Evolutionary conservation across 1,140 invertebrate genomes (phyloP).

Genomic region (Drosophila pallidifrons): DNA sequence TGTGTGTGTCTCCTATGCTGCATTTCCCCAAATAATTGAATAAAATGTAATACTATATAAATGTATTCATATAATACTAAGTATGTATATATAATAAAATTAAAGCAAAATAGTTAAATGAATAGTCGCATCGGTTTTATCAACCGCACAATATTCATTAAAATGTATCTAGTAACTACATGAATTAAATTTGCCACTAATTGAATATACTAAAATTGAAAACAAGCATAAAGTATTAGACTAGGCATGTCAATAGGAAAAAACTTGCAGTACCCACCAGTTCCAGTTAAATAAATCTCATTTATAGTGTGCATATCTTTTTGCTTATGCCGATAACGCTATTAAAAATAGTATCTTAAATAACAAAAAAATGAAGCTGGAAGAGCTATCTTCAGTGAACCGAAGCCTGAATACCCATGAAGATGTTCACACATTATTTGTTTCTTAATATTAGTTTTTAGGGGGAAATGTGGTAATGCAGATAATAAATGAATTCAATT

Average conservation of each 20-base stretch:
- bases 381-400: slow-evolving; percentile 15
- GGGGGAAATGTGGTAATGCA: neutral
- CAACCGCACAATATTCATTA: slow-evolving; percentile 5
- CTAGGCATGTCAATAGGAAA: slow-evolving; percentile 43
- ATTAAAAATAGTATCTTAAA: slow-evolving; percentile 18
- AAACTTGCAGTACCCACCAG: slow-evolving; percentile 77
- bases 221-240: slow-evolving; percentile 44
- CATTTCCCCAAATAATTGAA: slow-evolving; percentile 31
- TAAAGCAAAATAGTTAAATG: slow-evolving; percentile 11
- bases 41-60: slow-evolving; percentile 30
- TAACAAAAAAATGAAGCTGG: slow-evolving; percentile 7
- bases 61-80: slow-evolving; percentile 22
- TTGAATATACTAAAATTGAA: slow-evolving; percentile 26
- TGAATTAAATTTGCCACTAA: slow-evolving; percentile 39
- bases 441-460: neutral
- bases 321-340: slow-evolving; percentile 15
- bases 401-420: slow-evolving; percentile 33
- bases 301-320: slow-evolving; percentile 5
- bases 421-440: neutral
- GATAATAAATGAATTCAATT: neutral
- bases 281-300: slow-evolving; percentile 39
- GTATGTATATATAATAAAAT: slow-evolving; percentile 19
- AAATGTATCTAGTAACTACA: slow-evolving; percentile 34
- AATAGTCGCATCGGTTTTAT: neutral
- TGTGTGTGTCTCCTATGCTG: slow-evolving; percentile 2